phyloP scores from a whole-genome alignment of 2,797 vertebrate genomes.

The Bradypodion pumilum region DNA sequence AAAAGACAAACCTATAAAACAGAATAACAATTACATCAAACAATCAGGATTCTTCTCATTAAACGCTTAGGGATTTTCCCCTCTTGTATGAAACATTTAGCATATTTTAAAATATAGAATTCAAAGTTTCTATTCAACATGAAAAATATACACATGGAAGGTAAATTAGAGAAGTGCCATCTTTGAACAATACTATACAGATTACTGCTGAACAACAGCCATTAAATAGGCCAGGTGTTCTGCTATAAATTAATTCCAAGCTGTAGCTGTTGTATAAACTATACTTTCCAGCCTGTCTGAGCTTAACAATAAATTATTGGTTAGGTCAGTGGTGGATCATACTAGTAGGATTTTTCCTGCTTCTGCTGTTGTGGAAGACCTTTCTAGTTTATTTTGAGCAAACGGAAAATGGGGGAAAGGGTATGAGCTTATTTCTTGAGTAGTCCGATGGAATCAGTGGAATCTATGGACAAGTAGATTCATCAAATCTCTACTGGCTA shows the following conservation, averaged over 20 bases:
- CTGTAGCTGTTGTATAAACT: slow-evolving; percentile 33
- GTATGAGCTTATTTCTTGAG: neutral
- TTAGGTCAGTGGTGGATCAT: slow-evolving; percentile 56
- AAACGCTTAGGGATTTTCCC: neutral
- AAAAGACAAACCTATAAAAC: neutral
- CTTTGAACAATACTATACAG: slow-evolving; percentile 13
- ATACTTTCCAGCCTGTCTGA: slow-evolving; percentile 36
- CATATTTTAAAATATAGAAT: slow-evolving; percentile 27
- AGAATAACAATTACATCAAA: neutral
- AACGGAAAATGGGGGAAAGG: neutral
- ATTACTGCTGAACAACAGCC: slow-evolving; percentile 38
- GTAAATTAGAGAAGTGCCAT: slow-evolving; percentile 32
- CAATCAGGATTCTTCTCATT: neutral
- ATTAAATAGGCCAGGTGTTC: slow-evolving; percentile 38
- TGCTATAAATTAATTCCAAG: slow-evolving; percentile 46
- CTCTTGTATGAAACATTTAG: neutral
- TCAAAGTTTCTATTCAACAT: slow-evolving; percentile 33
- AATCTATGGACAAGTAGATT: no score
- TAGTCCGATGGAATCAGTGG: no score
- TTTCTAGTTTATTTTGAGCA: neutral
- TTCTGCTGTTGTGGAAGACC: slow-evolving; percentile 30
- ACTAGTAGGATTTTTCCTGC: slow-evolving; percentile 42
- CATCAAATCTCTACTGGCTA: no score
- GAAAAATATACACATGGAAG: slow-evolving; percentile 48
- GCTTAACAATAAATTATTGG: slow-evolving; percentile 44